Base-by-base conservation (phyloP, 2,888 invertebrate genomes). In the Laothoe populi region DNA sequence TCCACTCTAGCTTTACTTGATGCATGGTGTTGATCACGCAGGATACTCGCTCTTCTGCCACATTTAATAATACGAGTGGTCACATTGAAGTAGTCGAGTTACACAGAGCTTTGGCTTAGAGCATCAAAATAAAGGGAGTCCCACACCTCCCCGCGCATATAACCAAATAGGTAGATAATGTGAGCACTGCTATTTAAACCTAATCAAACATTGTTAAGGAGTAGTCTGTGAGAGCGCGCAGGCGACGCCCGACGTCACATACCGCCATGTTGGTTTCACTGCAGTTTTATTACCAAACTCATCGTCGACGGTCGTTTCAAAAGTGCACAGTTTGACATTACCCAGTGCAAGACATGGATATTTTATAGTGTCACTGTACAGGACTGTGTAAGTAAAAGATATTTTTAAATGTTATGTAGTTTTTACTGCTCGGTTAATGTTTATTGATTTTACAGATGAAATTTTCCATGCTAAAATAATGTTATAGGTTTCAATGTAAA, bases 131-230 rank as follows among this genome's bases (percentile, higher is more conserved):
- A 81, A 75, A 83, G 79, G 79, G 79, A 82, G 78, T 79, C 81
- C 79, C 82, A 85, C 84, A 86, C 80, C 78, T 77, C 79, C 53
- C 81, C 82, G 79, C 86, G 82, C 82, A 82, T 82, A 81, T 83
- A 93, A 94, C 93, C 85, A 84, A 93, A 90, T 93, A 93, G 93
- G 92, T 93, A 93, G 93, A 93, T 94, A 92, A 92, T 90, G 83
- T 90, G 88, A 86, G 88, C 87, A 87, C 85, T 85, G 87, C 94
- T 94, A 94, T 94, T 94, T 94, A 94, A 94, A 94, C 92, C 92
- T 94, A 94, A 94, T 94, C 94, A 94, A 93, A 90, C 84, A 87
- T 91, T 84, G 93, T 94, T 94, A 94, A 92, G 92, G 89, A 91
- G 87, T 88, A 94, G 94, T 94, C 93, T 80, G 86, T 80, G 82